These are phyloP conservation scores for Drosophila bunnanda DNA, from an alignment of 2,888 invertebrate species.

Conservation along the genomic window DNA sequence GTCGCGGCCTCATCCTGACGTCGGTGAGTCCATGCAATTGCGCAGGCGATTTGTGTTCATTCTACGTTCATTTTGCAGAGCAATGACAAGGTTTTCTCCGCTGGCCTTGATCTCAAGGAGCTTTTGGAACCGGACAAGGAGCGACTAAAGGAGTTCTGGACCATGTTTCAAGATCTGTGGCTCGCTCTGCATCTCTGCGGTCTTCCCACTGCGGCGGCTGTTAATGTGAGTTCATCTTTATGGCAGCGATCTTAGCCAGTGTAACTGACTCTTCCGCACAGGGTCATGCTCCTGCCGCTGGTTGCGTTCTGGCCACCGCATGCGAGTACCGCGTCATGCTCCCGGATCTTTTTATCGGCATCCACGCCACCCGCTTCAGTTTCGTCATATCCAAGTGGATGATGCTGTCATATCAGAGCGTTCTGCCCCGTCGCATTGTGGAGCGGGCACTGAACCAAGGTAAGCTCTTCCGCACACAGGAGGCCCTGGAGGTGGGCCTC, in stretches of 20 bases:
- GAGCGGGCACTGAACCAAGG: slow-evolving; percentile 92
- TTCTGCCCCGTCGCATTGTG: slow-evolving; percentile 88
- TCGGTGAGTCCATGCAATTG: slow-evolving; percentile 86
- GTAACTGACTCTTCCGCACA: slow-evolving; percentile 70
- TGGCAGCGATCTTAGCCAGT: background rate
- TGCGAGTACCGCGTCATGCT: slow-evolving; percentile 95
- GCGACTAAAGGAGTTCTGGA: slow-evolving; percentile 90
- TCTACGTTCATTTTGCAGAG: slow-evolving; percentile 37
- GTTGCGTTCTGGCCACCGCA: slow-evolving; percentile 91
- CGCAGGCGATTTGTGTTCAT: too few species aligned
- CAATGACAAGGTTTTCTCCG: slow-evolving; percentile 88
- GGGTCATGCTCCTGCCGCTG: slow-evolving; percentile 94
- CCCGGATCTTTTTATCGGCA: slow-evolving; percentile 91
- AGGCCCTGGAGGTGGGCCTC: slow-evolving; percentile 90
- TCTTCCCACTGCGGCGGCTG: slow-evolving; percentile 92
- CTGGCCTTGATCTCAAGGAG: slow-evolving; percentile 93
- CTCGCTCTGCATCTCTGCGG: slow-evolving; percentile 89
- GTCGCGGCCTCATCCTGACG: slow-evolving; percentile 91
- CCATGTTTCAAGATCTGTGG: slow-evolving; percentile 91
- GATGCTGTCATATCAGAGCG: slow-evolving; percentile 87
- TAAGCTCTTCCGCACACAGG: slow-evolving; percentile 89
- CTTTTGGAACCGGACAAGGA: slow-evolving; percentile 92
- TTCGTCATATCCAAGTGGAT: slow-evolving; percentile 92
- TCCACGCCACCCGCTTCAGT: slow-evolving; percentile 94
- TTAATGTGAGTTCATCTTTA: slow-evolving; percentile 88